phyloP scores from a whole-genome alignment of 2,113 vertebrate species.

The Ptychochromis oligacanthus region DNA sequence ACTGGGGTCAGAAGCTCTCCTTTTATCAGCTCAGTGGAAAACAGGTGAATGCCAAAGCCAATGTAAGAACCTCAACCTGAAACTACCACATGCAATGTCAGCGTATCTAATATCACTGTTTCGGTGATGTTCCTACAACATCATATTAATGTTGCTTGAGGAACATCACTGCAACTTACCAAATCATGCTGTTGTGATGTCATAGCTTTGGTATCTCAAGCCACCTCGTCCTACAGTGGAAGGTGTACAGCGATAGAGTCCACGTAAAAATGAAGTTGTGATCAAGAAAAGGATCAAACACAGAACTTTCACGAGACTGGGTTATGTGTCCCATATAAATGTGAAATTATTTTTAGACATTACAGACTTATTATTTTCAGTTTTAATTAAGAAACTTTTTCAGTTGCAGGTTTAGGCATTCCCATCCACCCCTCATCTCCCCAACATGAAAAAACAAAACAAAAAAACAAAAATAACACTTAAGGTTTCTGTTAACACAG shows the following conservation, averaged over 20 bases:
- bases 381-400: background rate
- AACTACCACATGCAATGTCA: background rate
- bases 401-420: background rate
- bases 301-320: background rate
- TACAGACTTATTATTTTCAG: background rate
- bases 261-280: background rate
- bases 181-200: background rate
- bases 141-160: no score
- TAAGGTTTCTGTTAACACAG: no score
- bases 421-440: background rate
- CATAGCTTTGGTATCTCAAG: background rate
- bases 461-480: no score
- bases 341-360: background rate
- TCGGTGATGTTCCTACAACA: background rate
- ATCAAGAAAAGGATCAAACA: background rate
- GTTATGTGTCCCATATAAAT: background rate
- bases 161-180: background rate
- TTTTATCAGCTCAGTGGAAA: slow-evolving; percentile 99
- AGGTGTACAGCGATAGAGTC: background rate
- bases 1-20: slow-evolving; percentile 97
- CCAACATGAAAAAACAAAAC: no score
- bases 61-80: background rate
- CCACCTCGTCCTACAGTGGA: no score
- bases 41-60: slow-evolving; percentile 81
- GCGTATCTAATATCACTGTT: background rate